Evolutionary conservation across 2,888 invertebrate genomes (phyloP).

Genomic region (Erebia aethiops): DNA sequence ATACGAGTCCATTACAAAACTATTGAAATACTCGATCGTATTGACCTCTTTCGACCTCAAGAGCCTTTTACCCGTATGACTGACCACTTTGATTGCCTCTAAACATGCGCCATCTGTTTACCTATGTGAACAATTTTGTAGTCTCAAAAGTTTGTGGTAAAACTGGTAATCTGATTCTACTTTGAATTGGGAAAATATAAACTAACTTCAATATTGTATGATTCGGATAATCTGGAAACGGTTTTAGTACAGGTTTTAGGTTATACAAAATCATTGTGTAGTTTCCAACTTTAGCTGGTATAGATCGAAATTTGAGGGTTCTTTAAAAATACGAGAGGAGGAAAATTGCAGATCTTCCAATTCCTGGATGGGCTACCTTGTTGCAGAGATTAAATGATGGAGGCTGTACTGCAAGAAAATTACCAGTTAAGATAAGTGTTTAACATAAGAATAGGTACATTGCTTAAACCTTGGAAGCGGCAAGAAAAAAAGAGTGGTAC

Average conservation of each 20-base stretch:
- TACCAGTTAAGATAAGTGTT: too few relatives aligned
- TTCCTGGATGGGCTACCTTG: too few relatives aligned
- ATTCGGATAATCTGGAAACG: neutral
- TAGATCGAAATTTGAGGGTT: too few relatives aligned
- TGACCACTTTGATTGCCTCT: constrained; percentile 52
- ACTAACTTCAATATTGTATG: neutral
- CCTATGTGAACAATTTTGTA: constrained; percentile 27
- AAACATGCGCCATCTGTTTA: constrained; percentile 33
- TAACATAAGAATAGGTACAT: too few relatives aligned
- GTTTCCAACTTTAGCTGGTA: too few relatives aligned
- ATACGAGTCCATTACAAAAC: constrained; percentile 27
- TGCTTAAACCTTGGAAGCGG: too few relatives aligned
- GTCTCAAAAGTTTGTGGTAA: neutral
- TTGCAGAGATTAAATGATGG: too few relatives aligned
- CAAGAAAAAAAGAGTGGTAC: too few relatives aligned
- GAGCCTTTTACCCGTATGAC: constrained; percentile 42
- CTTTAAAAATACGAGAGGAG: too few relatives aligned
- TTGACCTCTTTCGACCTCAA: constrained; percentile 37
- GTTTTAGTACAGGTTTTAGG: neutral
- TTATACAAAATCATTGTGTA: too few relatives aligned
- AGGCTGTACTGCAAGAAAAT: too few relatives aligned
- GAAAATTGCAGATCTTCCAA: too few relatives aligned
- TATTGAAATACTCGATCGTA: constrained; percentile 38
- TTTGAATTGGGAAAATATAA: neutral
- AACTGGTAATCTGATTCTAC: neutral